Evolutionary conservation across 2,113 vertebrate species (phyloP).

Genomic region (Triplophysa siluroides): DNA sequence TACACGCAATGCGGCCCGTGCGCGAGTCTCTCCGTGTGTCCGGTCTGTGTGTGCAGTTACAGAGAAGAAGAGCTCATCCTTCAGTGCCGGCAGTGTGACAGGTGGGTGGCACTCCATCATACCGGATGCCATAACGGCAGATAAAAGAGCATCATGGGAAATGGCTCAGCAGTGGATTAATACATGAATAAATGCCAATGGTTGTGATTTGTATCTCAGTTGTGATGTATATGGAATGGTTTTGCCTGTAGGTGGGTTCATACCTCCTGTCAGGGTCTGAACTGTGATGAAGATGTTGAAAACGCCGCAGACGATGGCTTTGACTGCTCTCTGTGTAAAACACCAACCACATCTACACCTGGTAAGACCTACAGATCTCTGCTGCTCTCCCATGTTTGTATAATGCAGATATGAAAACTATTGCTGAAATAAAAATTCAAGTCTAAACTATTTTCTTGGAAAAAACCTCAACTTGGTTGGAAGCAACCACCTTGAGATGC

Average conservation of each 20-base stretch:
- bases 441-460: no score
- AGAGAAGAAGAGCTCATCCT: constrained; percentile 88
- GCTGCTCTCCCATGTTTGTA: background rate
- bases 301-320: constrained; percentile 88
- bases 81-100: constrained; percentile 92
- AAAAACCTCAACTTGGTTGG: no score
- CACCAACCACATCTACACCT: constrained; percentile 71
- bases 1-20: constrained; percentile 96
- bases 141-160: background rate
- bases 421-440: no score
- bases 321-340: constrained; percentile 90
- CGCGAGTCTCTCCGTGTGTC: constrained; percentile 85
- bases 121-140: constrained; percentile 16
- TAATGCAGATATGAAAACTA: no score
- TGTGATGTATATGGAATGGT: background rate
- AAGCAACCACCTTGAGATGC: no score
- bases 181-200: constrained; percentile 5
- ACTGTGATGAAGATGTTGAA: constrained; percentile 90
- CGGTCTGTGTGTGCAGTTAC: constrained; percentile 81
- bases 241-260: constrained; percentile 87
- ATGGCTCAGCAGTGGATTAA: background rate
- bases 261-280: constrained; percentile 89
- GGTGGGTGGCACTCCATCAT: constrained; percentile 69
- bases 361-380: constrained; percentile 71
- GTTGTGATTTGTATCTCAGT: background rate